Evolutionary conservation across 2,888 invertebrate genomes (phyloP).

Genomic region (Pristionchus fissidentatus): DNA sequence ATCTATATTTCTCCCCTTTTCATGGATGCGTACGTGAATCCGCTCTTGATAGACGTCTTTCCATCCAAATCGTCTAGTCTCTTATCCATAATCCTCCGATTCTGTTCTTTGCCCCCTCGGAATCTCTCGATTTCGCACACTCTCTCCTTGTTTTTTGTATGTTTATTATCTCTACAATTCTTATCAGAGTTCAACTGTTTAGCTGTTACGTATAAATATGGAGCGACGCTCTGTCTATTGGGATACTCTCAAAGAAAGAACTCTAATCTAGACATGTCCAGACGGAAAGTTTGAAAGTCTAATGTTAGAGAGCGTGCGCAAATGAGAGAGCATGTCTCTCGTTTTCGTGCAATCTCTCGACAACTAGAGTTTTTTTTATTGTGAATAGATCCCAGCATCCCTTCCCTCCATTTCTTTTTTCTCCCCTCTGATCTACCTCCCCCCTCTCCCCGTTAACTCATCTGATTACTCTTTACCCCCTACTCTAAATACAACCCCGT

Average conservation of each 20-base stretch:
- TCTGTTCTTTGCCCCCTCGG: background rate
- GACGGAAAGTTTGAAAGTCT: too few relatives aligned
- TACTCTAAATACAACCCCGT: background rate
- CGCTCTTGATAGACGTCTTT: background rate
- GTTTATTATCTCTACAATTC: background rate
- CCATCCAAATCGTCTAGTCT: background rate
- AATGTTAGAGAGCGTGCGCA: too few relatives aligned
- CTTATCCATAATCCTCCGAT: background rate
- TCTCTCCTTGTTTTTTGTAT: slow-evolving; percentile 6
- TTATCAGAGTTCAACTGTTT: background rate
- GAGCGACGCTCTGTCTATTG: background rate
- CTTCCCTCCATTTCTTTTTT: background rate
- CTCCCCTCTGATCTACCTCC: background rate
- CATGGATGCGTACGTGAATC: background rate
- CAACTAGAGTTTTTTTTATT: too few relatives aligned
- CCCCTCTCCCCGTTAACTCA: background rate
- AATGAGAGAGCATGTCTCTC: too few relatives aligned
- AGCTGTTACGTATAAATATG: background rate
- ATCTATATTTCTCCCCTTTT: background rate
- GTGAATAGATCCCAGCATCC: background rate
- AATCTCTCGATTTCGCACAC: background rate
- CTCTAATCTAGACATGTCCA: too few relatives aligned
- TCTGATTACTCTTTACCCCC: slow-evolving; percentile 17
- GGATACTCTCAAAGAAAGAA: too few relatives aligned
- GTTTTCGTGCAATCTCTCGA: too few relatives aligned